Evolutionary conservation across 2,888 invertebrate genomes (phyloP).

Genomic region (Phrixothrix hirtus): DNA sequence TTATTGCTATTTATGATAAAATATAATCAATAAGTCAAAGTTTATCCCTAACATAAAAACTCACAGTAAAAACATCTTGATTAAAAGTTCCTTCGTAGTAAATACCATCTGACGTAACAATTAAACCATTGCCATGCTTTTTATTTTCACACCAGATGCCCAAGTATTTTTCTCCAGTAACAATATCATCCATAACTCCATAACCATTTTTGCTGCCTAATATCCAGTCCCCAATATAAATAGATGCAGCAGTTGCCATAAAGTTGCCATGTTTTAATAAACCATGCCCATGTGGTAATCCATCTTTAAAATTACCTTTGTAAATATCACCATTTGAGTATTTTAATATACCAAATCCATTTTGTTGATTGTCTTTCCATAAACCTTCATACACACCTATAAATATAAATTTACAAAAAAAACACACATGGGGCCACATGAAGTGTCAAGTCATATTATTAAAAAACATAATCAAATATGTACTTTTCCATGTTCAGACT

Average conservation of each 20-base stretch:
- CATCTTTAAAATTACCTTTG: conserved; percentile 86
- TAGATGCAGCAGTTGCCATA: conserved; percentile 71
- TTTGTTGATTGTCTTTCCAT: conserved; percentile 82
- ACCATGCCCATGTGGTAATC: conserved; percentile 83
- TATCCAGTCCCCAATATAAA: conserved; percentile 90
- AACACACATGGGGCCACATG: no score
- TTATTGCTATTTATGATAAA: not conserved
- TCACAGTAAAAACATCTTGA: conserved; percentile 76
- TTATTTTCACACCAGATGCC: conserved; percentile 86
- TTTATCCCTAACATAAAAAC: not conserved
- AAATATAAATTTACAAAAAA: not conserved
- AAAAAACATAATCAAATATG: no score
- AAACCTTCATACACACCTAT: conserved; percentile 74
- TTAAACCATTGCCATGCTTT: conserved; percentile 81
- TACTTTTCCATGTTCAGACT: no score
- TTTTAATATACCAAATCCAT: conserved; percentile 77
- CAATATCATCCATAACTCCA: conserved; percentile 85
- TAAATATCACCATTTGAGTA: conserved; percentile 79
- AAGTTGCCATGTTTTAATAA: conserved; percentile 79
- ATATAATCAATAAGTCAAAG: not conserved
- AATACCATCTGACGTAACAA: conserved; percentile 86
- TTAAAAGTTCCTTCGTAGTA: conserved; percentile 89
- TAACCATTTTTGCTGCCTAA: conserved; percentile 80
- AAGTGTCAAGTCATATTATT: no score
- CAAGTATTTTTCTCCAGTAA: conserved; percentile 86